Conservation (phyloP, 1,140 invertebrate species). For the Harpegnathos saltator region DNA sequence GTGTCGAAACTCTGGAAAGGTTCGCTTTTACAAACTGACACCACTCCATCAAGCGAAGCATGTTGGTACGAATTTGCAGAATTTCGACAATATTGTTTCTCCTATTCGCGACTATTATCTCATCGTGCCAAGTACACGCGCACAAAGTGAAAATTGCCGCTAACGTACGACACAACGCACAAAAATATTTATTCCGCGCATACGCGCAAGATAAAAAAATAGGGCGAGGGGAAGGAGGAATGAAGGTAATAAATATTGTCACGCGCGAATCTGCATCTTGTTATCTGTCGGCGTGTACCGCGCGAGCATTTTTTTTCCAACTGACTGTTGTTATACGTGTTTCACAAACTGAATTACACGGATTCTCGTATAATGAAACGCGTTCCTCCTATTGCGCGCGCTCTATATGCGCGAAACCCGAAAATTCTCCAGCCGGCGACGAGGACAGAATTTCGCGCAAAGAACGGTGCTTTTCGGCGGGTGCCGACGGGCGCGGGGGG, state of each 20-base stretch:
- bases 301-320: constrained; percentile 2
- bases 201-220: constrained; percentile 38
- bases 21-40: constrained; percentile 48
- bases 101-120: constrained; percentile 55
- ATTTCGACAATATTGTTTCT: constrained; percentile 56
- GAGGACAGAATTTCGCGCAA: constrained; percentile 1
- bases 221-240: too few species aligned
- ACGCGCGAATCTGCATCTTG: constrained; percentile 11
- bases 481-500: background rate
- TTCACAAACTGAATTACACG: constrained; percentile 36
- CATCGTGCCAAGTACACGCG: constrained; percentile 25
- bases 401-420: background rate
- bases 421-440: background rate
- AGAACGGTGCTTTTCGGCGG: background rate
- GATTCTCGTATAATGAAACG: constrained; percentile 35
- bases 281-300: constrained; percentile 2
- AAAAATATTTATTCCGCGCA: constrained; percentile 47
- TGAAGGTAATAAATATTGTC: constrained; percentile 24
- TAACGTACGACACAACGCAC: constrained; percentile 5
- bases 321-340: background rate
- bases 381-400: background rate
- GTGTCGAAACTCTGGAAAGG: constrained; percentile 47
- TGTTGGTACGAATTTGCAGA: constrained; percentile 38
- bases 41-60: constrained; percentile 39
- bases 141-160: constrained; percentile 38